phyloP scores from a whole-genome alignment of 2,888 invertebrate genomes.

The Dynastes maya region DNA sequence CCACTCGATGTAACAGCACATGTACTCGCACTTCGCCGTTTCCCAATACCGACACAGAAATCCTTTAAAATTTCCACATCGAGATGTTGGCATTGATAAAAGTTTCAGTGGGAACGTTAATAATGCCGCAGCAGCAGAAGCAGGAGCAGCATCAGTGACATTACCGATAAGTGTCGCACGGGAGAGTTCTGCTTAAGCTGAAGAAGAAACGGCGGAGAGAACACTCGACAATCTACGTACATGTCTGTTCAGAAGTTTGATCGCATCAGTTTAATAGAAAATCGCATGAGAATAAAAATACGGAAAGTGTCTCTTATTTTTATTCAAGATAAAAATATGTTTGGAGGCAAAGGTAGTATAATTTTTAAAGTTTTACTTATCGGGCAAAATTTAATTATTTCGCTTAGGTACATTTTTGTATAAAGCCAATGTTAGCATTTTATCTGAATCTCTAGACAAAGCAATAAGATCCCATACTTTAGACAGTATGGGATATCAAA shows the following conservation, averaged over 20 bases:
- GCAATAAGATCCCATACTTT: too few relatives aligned
- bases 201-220: slow-evolving; percentile 23
- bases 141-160: background rate
- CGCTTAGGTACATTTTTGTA: too few relatives aligned
- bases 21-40: slow-evolving; percentile 10
- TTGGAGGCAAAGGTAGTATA: too few relatives aligned
- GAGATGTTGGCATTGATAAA: slow-evolving; percentile 40
- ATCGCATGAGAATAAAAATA: too few relatives aligned
- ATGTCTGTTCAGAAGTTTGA: background rate
- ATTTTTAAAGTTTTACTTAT: too few relatives aligned
- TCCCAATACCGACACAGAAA: slow-evolving; percentile 18
- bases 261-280: too few relatives aligned
- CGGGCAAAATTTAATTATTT: too few relatives aligned
- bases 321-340: too few relatives aligned
- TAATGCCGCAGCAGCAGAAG: slow-evolving; percentile 24
- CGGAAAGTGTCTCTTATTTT: too few relatives aligned
- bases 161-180: slow-evolving; percentile 31
- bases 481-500: too few relatives aligned
- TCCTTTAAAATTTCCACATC: slow-evolving; percentile 45
- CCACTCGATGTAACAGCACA: slow-evolving; percentile 15
- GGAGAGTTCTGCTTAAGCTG: slow-evolving; percentile 19
- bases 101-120: slow-evolving; percentile 44
- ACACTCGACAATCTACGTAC: background rate
- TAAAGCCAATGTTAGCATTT: too few relatives aligned
- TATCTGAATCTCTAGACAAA: too few relatives aligned